Base-by-base conservation (phyloP, 1,140 invertebrate genomes). In the Idris sp. region DNA sequence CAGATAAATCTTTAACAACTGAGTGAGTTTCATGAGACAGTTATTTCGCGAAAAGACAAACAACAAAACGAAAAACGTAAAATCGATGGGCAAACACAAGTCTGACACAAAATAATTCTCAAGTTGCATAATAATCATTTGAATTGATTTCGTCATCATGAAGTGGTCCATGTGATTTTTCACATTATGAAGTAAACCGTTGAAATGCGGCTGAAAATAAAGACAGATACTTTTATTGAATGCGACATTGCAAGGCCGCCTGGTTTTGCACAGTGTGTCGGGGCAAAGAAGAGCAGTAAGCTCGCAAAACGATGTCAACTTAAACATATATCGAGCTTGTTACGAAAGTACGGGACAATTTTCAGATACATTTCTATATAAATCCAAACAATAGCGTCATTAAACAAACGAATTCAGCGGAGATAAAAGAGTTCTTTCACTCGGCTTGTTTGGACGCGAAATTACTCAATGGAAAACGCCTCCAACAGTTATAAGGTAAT, bases 201-300 rank as follows among this genome's bases (percentile, higher is more conserved):
- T 56, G 31, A 72, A 64, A 58, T 58, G 36, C 25, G 46, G 28
- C 43, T 64, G 49, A 31, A 58, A 72, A 58, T 58, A 40, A 49
- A 62, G 51, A 72, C 49, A 38, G 58, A 61, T 26, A 64, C 44
- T 72, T 48, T 64, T 64, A 64, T 72, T 64, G 54, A 65, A 59
- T 67, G 26, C 61, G 62, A 74, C 61, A 61, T 68, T 64, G 72
- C 64, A 74, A 74, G 64, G 72, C 36, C 64, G 58, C 13, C 72
- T 51, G 33, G 72, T 74, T 69, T n/a, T n/a, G n/a, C n/a, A n/a
- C n/a, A n/a, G n/a, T 19, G 40, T 49, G 36, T 1, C 41, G 35
- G 36, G 35, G 46, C 40, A 26, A 4, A 48, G 26, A 59, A 43
- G 11, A 15, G 25, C 35, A 22, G 38, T 40, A 22, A 48, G 43